A percentile compares a stretch with the other conserved stretches of the same genome.
Evolutionary conservation across 2,113 vertebrate genomes (phyloP).

Genomic region (Actinemys pallida): DNA sequence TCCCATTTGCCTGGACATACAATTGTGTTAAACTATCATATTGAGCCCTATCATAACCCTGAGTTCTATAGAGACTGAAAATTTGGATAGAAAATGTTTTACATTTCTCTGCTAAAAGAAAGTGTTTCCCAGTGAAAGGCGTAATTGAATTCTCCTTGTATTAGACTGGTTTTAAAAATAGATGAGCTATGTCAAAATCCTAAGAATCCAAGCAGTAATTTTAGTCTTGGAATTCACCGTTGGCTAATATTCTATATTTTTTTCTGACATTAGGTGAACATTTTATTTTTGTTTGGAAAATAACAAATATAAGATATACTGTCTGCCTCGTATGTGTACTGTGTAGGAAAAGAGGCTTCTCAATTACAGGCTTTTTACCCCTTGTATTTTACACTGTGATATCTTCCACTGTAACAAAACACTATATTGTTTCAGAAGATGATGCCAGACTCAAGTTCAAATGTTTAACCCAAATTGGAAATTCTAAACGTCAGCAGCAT

Average conservation of each 20-base stretch:
- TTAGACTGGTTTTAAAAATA: conserved; percentile 33
- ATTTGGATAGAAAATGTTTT: neutral
- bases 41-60: neutral
- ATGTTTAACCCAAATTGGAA: neutral
- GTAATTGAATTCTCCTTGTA: neutral
- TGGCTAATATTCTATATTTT: neutral
- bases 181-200: neutral
- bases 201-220: neutral
- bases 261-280: neutral
- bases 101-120: neutral
- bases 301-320: neutral
- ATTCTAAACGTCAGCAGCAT: neutral
- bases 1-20: neutral
- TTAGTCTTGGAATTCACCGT: conserved; percentile 3
- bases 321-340: neutral
- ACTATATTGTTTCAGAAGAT: neutral
- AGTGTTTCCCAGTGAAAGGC: neutral
- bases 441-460: neutral
- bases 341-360: neutral
- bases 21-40: neutral
- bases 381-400: neutral
- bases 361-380: neutral
- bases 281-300: conserved; percentile 1
- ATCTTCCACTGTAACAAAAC: neutral
- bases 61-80: neutral